Evolutionary conservation across 2,888 invertebrate genomes (phyloP).

Genomic region (Diplazon laetatorius): DNA sequence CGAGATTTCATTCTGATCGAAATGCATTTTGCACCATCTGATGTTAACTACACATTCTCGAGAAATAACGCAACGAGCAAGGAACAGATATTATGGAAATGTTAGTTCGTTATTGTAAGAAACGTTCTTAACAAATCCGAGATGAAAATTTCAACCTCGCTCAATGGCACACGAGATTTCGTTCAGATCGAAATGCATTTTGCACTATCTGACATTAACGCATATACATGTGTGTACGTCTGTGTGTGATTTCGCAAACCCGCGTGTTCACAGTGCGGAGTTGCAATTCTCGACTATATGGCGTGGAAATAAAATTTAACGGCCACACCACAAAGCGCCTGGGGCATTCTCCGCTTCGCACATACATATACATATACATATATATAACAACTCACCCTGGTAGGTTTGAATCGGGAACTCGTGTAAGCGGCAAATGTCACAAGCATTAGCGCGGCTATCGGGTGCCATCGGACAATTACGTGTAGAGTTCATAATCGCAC

Average conservation of each 20-base stretch:
- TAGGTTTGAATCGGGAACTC: neutral
- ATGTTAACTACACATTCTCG: too few relatives aligned
- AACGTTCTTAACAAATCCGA: too few relatives aligned
- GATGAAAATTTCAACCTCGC: too few relatives aligned
- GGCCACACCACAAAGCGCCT: slow-evolving; percentile 5
- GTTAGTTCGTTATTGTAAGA: too few relatives aligned
- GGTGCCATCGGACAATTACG: slow-evolving; percentile 3
- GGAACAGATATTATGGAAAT: too few relatives aligned
- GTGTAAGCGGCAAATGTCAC: slow-evolving; percentile 10
- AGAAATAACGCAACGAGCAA: too few relatives aligned
- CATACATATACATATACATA: too few relatives aligned
- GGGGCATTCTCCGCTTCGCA: neutral
- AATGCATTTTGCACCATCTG: slow-evolving; percentile 74
- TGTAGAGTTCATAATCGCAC: neutral
- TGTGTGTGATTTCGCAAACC: slow-evolving; percentile 62
- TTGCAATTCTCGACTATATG: slow-evolving; percentile 18
- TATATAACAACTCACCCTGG: neutral
- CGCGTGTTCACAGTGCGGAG: slow-evolving; percentile 8
- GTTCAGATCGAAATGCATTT: too few relatives aligned
- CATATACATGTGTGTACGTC: slow-evolving; percentile 3
- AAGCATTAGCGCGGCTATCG: slow-evolving; percentile 13
- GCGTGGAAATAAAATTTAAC: slow-evolving; percentile 48
- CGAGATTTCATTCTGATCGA: slow-evolving; percentile 75
- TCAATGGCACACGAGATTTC: too few relatives aligned
- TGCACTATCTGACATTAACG: slow-evolving; percentile 74